Base-by-base conservation (phyloP, 2,888 invertebrate species). In the Ischnus inquisitorius region DNA sequence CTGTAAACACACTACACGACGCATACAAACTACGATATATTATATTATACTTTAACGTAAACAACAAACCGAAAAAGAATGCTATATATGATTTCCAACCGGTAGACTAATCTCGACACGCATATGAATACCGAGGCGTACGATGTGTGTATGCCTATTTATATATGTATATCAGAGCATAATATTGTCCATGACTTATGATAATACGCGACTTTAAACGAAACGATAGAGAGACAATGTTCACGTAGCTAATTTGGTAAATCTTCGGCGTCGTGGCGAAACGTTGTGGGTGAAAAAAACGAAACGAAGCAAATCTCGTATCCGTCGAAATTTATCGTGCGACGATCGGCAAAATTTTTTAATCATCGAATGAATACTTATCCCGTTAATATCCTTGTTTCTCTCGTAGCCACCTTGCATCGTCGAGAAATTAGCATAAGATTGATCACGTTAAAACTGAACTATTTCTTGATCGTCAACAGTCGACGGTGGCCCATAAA, bases 381-480 rank as follows among this genome's bases (percentile, higher is more conserved):
- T 64, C 72, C 16, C 28, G 22, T 28, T 60, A 72, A 43, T 68
- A 67, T 83, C 60, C 67, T 85, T 60, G 80, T 88, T 88, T 89
- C 87, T 89, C 87, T 90, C 89, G 84, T 87, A 87, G 89, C 87
- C 88, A 89, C 84, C 86, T 89, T 88, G 86, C 86, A 87, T 90
- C 54, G 46, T 67, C 88, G 85, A 76, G 87, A 89, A 74, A 74
- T 88, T 88, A 89, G 88, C 87, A 87, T 89, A 90, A 90, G 89
- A 90, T 89, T 89, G 85, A 88, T 83, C 71, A 84, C 87, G 83
- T 89, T 85, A 81, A 86, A 88, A 34, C 34, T 85, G 88, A 91
- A 88, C 90, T 90, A 91, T 91, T 91, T 91, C 90, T 87, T 89
- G 90, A 88, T 89, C 85, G 87, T 88, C 90, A 89, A 89, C 86